Evolutionary conservation across 1,140 invertebrate species (phyloP).

Genomic region (Homarus americanus): DNA sequence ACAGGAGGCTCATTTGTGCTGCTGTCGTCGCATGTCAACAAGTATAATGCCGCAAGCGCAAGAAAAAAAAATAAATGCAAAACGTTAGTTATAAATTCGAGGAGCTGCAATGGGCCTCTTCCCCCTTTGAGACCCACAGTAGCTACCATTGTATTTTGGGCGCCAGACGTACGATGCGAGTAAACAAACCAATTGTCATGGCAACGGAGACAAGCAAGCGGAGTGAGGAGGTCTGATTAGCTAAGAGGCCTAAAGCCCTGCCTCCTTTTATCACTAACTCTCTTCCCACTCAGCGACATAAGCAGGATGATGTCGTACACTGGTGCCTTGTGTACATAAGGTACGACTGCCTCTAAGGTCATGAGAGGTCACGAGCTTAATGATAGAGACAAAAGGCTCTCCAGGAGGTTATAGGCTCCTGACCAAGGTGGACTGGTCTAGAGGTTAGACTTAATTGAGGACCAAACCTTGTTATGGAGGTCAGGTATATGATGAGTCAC

Average conservation of each 20-base stretch:
- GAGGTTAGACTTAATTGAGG: no score
- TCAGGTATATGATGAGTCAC: no score
- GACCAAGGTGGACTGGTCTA: no score
- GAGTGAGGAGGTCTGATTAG: not conserved
- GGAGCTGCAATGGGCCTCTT: slow-evolving; percentile 36
- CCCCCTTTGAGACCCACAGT: slow-evolving; percentile 42
- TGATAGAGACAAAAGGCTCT: not conserved
- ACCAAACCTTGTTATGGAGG: no score
- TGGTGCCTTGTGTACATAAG: not conserved
- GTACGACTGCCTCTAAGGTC: not conserved
- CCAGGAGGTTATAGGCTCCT: no score
- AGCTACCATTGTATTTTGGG: not conserved
- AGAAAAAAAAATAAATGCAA: not conserved
- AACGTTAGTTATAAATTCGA: not conserved
- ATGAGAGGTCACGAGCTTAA: not conserved
- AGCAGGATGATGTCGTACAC: not conserved
- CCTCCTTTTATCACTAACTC: not conserved
- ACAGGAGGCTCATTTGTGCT: slow-evolving; percentile 21
- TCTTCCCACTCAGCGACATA: not conserved
- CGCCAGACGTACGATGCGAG: not conserved
- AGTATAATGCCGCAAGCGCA: not conserved
- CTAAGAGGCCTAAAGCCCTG: not conserved
- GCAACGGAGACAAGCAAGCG: not conserved
- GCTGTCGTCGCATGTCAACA: not conserved
- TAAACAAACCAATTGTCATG: not conserved